Conservation (phyloP, 1,140 invertebrate species). For the Apis florea region DNA sequence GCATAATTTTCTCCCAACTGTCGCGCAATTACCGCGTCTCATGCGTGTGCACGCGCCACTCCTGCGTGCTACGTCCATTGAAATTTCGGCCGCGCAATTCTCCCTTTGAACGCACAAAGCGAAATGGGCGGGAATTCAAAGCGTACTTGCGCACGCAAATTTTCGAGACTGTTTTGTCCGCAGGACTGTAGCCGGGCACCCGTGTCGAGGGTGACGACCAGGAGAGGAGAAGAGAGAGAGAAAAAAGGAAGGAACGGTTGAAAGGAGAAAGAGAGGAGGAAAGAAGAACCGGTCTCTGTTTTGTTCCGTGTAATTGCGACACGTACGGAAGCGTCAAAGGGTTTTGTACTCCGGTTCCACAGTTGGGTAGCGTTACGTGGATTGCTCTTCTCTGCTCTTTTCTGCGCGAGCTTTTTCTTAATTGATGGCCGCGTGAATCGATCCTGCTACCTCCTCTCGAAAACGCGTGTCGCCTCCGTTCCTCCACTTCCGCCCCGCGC, state of each 20-base stretch:
- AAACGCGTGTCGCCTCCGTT: too few species aligned
- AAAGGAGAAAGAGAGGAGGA: neutral
- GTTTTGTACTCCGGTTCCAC: slow-evolving; percentile 26
- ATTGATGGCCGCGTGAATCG: slow-evolving; percentile 11
- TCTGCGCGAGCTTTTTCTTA: slow-evolving; percentile 7
- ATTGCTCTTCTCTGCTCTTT: slow-evolving; percentile 23
- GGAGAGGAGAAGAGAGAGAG: neutral
- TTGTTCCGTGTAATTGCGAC: slow-evolving; percentile 53
- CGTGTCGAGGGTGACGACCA: neutral
- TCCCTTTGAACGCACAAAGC: slow-evolving; percentile 35
- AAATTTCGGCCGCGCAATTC: slow-evolving; percentile 48
- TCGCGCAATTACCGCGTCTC: slow-evolving; percentile 28
- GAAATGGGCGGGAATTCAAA: slow-evolving; percentile 26
- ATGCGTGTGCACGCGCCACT: neutral
- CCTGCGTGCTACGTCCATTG: slow-evolving; percentile 8
- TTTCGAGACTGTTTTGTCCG: slow-evolving; percentile 41
- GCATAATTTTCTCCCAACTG: slow-evolving; percentile 23
- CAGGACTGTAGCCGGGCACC: too few species aligned
- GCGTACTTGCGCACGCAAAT: slow-evolving; percentile 23
- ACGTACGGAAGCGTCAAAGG: slow-evolving; percentile 50
- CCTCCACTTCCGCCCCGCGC: neutral
- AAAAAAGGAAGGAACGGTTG: neutral
- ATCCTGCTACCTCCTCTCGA: neutral
- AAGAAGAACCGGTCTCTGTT: slow-evolving; percentile 38
- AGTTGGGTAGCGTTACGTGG: neutral